Percentiles rank a stretch among this genome's conserved stretches.
Evolutionary conservation across 2,888 invertebrate species (phyloP).

Genomic region (Lamproptera curius): DNA sequence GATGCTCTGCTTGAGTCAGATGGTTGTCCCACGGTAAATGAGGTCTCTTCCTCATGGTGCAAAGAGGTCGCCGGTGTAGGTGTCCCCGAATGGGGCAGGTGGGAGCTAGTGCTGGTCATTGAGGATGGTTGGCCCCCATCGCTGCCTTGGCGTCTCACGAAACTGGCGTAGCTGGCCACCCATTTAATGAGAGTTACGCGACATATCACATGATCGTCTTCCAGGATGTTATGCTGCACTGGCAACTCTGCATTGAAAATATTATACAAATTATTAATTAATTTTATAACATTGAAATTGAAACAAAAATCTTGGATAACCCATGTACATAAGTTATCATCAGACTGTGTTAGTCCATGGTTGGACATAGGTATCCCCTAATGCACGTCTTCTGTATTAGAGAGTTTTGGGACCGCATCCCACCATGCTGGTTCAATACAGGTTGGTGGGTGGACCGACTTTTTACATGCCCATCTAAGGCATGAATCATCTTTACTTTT

Average conservation of each 20-base stretch:
- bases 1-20: constrained; percentile 73
- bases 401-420: too few relatives aligned
- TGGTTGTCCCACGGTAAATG: constrained; percentile 66
- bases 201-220: constrained; percentile 83
- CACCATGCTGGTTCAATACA: too few relatives aligned
- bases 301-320: neutral
- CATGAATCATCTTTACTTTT: too few relatives aligned
- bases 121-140: constrained; percentile 69
- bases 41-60: constrained; percentile 71
- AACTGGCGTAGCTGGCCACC: constrained; percentile 91
- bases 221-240: constrained; percentile 83
- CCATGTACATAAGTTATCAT: too few relatives aligned
- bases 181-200: constrained; percentile 93
- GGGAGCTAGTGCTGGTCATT: constrained; percentile 65
- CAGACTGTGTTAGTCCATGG: too few relatives aligned
- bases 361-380: too few relatives aligned
- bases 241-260: constrained; percentile 80
- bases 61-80: constrained; percentile 60
- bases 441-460: too few relatives aligned
- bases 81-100: constrained; percentile 56
- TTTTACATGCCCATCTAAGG: too few relatives aligned
- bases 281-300: too few relatives aligned
- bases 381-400: too few relatives aligned
- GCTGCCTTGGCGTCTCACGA: constrained; percentile 80
- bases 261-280: too few relatives aligned